Percentiles rank a stretch among this genome's conserved stretches.
phyloP scores from a whole-genome alignment of 2,113 vertebrate genomes.

The Hemiprocne comata region DNA sequence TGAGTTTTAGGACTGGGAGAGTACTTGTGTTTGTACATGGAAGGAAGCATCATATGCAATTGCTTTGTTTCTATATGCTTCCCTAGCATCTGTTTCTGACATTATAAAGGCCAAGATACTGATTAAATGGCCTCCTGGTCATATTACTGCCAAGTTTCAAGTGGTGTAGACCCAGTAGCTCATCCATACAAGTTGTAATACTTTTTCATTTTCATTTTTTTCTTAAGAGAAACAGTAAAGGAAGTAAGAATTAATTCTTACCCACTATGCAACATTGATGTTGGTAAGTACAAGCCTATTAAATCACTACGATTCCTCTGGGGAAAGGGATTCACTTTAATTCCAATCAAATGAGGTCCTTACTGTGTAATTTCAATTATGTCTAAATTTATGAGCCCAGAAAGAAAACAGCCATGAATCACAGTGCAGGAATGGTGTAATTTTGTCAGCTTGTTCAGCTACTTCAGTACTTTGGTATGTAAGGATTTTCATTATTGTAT shows the following conservation, averaged over 20 bases:
- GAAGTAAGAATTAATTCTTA: neutral
- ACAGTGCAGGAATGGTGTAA: neutral
- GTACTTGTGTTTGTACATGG: neutral
- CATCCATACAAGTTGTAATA: neutral
- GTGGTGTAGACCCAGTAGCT: neutral
- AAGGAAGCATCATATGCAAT: neutral
- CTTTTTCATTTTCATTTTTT: neutral
- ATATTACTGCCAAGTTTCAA: neutral
- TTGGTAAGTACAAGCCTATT: neutral
- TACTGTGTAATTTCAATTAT: neutral
- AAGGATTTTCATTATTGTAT: conserved; percentile 15
- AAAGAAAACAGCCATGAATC: neutral
- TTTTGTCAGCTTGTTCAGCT: conserved; percentile 1
- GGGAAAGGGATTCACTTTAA: neutral
- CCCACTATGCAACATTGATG: neutral
- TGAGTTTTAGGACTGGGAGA: neutral
- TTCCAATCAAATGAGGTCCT: neutral
- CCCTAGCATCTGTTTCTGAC: neutral
- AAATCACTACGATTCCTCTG: neutral
- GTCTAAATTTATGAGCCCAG: neutral
- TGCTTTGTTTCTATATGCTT: neutral
- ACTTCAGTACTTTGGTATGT: conserved; percentile 12
- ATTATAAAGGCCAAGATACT: neutral
- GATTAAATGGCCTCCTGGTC: neutral
- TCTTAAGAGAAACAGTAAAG: neutral